Evolutionary conservation across 1,140 invertebrate species (phyloP), one percentile per base, ranked within the genome.

Genomic region (Hetaerina americana): DNA sequence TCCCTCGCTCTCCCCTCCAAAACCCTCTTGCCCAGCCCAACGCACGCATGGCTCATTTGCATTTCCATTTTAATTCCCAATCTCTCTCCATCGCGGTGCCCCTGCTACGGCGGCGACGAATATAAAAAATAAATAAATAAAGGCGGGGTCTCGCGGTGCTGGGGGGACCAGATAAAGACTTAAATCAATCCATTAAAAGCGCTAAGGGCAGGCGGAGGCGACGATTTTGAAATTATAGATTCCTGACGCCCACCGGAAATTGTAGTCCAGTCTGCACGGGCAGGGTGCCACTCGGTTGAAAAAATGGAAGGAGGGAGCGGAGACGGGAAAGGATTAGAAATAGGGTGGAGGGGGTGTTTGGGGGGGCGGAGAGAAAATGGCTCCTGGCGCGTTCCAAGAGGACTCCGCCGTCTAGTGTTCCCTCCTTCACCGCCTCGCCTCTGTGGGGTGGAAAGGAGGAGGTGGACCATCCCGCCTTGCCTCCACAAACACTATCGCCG

Each of bases 181-280:
- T 57, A 57, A 57, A 57, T 57, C 40, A 57, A 57, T 57, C 40
- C 22, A 57, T 57, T 57, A 57, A n/a, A n/a, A n/a, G 15, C 40
- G 40, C 40, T 57, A n/a, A 12, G 10, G 40, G 40, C 40, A 18
- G 40, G 10, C 10, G 15, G 40, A 57, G 40, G 40, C 40, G 40
- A 57, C 40, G 40, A 57, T 57, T 57, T 57, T 57, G 40, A 57
- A 57, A 57, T 57, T 57, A 57, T 57, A 57, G 40, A 57, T 57
- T 57, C 40, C 40, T 12, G 10, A 57, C 40, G 40, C 40, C 40
- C 40, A 57, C 40, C 2, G 40, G 40, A 57, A 57, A 57, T 57
- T 57, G 40, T 18, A 57, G 40, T 57, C 22, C 15, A n/a, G 10
- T 57, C 40, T 12, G 15, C 40, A 18, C 15, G 10, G 18, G 6